phyloP scores from a whole-genome alignment of 1,140 invertebrate species.

The Arion vulgaris region DNA sequence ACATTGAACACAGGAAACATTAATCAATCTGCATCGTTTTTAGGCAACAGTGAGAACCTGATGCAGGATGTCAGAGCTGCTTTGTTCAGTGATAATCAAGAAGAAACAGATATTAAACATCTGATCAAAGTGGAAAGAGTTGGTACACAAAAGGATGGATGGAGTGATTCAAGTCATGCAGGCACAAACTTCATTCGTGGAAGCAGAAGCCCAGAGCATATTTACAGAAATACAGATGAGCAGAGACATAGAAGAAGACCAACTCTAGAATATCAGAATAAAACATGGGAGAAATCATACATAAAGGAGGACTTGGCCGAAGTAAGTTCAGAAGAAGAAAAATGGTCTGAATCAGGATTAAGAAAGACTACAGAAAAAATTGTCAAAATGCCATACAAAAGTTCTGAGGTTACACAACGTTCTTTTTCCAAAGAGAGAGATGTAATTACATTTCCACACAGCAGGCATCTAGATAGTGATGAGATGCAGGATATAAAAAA shows the following conservation, averaged over 20 bases:
- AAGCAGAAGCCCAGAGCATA: not conserved
- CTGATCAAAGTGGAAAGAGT: slow-evolving; percentile 25
- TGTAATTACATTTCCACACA: not conserved
- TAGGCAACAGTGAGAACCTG: slow-evolving; percentile 53
- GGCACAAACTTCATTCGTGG: not conserved
- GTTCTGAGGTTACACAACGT: not conserved
- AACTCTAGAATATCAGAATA: not conserved
- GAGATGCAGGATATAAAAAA: not conserved
- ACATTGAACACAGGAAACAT: slow-evolving; percentile 49
- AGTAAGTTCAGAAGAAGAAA: slow-evolving; percentile 11
- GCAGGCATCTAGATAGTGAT: not conserved
- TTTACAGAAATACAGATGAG: not conserved
- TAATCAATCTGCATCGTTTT: slow-evolving; percentile 65
- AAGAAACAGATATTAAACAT: not conserved
- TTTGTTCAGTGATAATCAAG: not conserved
- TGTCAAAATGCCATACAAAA: not conserved
- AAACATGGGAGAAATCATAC: not conserved
- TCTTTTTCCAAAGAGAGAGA: slow-evolving; percentile 7
- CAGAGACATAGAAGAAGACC: not conserved
- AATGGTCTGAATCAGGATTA: not conserved
- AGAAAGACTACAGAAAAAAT: not conserved
- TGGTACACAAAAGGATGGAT: not conserved
- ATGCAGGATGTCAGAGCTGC: slow-evolving; percentile 34
- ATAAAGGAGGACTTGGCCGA: not conserved
- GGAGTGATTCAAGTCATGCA: not conserved